phyloP scores from a whole-genome alignment of 53 echinoderm and acorn worm genomes.

The Stichopus horrens region DNA sequence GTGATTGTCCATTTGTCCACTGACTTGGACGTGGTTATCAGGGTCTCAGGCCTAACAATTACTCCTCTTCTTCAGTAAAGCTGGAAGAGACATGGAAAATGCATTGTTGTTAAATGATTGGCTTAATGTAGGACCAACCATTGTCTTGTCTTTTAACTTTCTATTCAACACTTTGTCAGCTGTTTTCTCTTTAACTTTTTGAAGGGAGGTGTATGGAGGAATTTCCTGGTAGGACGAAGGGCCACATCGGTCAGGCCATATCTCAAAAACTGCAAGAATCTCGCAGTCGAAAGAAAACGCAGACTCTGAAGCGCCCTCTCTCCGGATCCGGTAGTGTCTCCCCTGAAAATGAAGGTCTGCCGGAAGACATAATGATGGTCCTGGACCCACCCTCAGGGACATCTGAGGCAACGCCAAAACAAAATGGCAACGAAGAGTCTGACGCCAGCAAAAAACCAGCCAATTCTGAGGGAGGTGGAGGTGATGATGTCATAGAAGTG shows the following conservation, averaged over 20 bases:
- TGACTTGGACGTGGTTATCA: no score
- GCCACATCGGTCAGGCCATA: conserved; percentile 35
- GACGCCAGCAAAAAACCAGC: neutral
- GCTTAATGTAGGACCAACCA: no score
- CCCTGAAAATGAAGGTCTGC: neutral
- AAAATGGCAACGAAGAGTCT: neutral
- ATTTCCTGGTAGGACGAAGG: conserved; percentile 36
- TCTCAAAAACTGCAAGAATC: conserved; percentile 36
- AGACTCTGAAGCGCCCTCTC: conserved; percentile 19
- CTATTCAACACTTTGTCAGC: no score
- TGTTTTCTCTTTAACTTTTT: neutral
- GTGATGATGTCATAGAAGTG: conserved; percentile 27
- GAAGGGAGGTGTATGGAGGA: conserved; percentile 44
- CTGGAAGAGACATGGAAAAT: no score
- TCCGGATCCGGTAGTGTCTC: conserved; percentile 18
- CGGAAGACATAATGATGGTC: conserved; percentile 28
- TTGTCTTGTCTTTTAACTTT: no score
- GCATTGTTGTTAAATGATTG: no score
- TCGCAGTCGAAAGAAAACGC: neutral
- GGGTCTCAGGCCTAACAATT: no score
- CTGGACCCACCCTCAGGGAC: conserved; percentile 1
- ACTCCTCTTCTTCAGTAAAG: no score
- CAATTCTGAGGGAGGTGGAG: neutral
- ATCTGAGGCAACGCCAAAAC: neutral
- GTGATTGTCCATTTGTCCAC: no score